phyloP scores from a whole-genome alignment of 92 coral and sea anemone genomes.

The Epizoanthus stellaris region DNA sequence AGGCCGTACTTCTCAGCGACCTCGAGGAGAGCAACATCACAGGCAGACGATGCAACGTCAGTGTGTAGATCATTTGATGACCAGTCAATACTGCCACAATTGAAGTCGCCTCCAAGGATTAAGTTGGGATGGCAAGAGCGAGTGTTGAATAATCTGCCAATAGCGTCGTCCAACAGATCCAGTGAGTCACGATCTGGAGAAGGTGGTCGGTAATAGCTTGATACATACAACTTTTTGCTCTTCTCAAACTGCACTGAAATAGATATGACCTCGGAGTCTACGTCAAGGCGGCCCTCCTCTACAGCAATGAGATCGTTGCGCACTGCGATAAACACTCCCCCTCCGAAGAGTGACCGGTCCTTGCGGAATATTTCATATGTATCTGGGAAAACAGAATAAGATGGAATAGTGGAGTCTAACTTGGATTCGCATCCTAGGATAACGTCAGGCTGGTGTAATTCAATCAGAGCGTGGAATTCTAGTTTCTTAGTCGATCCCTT shows the following conservation, averaged over 20 bases:
- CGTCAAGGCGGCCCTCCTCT: slow-evolving; percentile 39
- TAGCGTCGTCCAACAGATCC: slow-evolving; percentile 41
- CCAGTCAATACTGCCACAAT: neutral
- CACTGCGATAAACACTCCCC: slow-evolving; percentile 44
- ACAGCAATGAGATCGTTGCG: slow-evolving; percentile 37
- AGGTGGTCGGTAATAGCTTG: slow-evolving; percentile 49
- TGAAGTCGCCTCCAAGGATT: slow-evolving; percentile 37
- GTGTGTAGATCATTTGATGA: too few relatives aligned
- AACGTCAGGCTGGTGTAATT: neutral
- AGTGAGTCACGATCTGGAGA: slow-evolving; percentile 36
- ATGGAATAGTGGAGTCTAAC: slow-evolving; percentile 13
- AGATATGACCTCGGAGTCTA: slow-evolving; percentile 44
- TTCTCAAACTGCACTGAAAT: slow-evolving; percentile 51
- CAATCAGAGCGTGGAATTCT: neutral
- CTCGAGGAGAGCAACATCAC: slow-evolving; percentile 33
- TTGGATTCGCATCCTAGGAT: neutral
- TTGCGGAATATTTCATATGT: slow-evolving; percentile 34
- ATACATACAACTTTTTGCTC: slow-evolving; percentile 40
- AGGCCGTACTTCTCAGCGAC: slow-evolving; percentile 30
- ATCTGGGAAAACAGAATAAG: slow-evolving; percentile 44
- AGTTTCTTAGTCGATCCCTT: slow-evolving; percentile 28
- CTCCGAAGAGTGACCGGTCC: slow-evolving; percentile 34
- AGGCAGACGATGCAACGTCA: slow-evolving; percentile 10
- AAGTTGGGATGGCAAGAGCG: slow-evolving; percentile 27
- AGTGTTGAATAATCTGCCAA: slow-evolving; percentile 43